phyloP scores from a whole-genome alignment of 2,888 invertebrate genomes.

The Cephus rjabovi region DNA sequence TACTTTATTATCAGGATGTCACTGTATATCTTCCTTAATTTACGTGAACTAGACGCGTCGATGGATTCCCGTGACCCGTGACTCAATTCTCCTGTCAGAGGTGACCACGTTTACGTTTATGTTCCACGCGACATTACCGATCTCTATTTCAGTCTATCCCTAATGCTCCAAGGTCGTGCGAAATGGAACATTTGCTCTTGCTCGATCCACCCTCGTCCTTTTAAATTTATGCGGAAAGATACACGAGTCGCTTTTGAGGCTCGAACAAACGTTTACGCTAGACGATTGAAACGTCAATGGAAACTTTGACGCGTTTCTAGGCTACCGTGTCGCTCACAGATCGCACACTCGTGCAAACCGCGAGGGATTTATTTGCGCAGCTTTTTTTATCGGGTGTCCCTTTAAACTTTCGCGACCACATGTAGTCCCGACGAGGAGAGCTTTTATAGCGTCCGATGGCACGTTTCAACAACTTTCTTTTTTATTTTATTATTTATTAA shows the following conservation, averaged over 20 bases:
- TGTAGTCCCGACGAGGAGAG: not conserved
- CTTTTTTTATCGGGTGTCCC: not conserved
- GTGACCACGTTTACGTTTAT: not conserved
- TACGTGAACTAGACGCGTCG: not conserved
- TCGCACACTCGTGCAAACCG: not conserved
- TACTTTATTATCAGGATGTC: not conserved
- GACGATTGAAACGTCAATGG: not conserved
- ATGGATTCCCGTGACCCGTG: not conserved
- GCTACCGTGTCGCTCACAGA: not conserved
- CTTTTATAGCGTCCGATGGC: not conserved
- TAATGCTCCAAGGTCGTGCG: not conserved
- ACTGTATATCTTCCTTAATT: not conserved
- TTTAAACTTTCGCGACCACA: slow-evolving; percentile 5
- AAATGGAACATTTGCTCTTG: not conserved
- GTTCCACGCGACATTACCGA: slow-evolving; percentile 5
- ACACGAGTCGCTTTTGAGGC: not conserved
- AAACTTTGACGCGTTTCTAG: not conserved
- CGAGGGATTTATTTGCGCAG: not conserved
- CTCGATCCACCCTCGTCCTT: not conserved
- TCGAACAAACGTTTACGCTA: not conserved
- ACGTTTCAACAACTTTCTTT: not conserved
- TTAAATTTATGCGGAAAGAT: not conserved
- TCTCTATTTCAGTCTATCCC: not conserved
- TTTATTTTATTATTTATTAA: not conserved
- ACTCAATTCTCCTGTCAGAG: not conserved